Evolutionary conservation across 2,797 vertebrate genomes (phyloP).

Genomic region (Cacajao melanocephalus): DNA sequence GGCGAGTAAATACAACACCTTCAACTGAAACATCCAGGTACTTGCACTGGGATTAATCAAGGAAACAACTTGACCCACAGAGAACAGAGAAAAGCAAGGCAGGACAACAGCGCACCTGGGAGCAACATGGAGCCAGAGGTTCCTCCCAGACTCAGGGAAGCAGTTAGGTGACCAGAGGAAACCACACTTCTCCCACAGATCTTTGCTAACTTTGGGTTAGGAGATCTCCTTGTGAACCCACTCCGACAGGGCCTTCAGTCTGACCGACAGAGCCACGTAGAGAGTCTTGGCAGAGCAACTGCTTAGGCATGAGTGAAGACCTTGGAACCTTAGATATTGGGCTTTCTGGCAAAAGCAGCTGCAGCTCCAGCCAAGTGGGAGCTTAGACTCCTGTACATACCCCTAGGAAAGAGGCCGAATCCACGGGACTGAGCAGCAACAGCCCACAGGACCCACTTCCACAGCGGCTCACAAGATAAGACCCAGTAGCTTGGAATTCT

Average conservation of each 20-base stretch:
- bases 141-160: background rate
- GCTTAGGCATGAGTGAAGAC: background rate
- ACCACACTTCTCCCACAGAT: background rate
- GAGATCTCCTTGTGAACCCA: background rate
- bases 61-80: background rate
- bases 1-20: background rate
- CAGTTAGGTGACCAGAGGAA: fast-evolving
- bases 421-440: background rate
- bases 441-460: background rate
- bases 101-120: background rate
- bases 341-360: background rate
- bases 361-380: background rate
- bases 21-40: background rate
- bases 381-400: background rate
- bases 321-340: background rate
- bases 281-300: background rate
- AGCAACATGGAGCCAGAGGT: background rate
- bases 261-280: background rate
- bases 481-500: background rate
- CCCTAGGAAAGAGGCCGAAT: background rate
- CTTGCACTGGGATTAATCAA: background rate
- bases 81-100: background rate
- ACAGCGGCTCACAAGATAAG: background rate
- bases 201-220: background rate
- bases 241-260: background rate